Conservation (phyloP, 2,113 vertebrate genomes). For the Oophaga pumilio region DNA sequence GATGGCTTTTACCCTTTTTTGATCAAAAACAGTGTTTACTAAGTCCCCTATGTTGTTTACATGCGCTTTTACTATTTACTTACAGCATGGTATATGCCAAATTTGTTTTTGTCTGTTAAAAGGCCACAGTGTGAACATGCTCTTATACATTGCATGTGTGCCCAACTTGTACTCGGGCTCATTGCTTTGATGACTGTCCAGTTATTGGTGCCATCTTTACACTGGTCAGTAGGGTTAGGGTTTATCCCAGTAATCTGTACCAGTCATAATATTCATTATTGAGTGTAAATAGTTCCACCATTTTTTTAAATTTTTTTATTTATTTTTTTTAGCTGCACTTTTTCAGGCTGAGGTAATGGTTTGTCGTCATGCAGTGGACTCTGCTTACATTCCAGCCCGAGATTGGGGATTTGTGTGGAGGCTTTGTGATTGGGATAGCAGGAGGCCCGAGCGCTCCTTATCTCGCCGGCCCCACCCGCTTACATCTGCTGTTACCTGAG, state of each 20-base stretch:
- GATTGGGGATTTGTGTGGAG: constrained; percentile 10
- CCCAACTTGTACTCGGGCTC: too few relatives aligned
- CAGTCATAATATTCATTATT: too few relatives aligned
- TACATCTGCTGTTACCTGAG: constrained; percentile 19
- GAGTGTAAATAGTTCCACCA: background rate
- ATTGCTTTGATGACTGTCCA: background rate
- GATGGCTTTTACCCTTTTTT: too few relatives aligned
- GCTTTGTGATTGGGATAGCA: background rate
- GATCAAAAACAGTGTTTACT: too few relatives aligned
- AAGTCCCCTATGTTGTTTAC: too few relatives aligned
- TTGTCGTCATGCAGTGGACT: background rate
- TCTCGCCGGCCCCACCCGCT: constrained; percentile 40
- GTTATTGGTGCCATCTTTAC: background rate
- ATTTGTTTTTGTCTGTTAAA: too few relatives aligned
- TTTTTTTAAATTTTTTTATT: background rate
- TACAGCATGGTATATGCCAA: too few relatives aligned
- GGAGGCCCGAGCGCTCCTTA: constrained; percentile 1
- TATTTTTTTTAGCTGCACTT: background rate
- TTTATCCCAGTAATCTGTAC: too few relatives aligned
- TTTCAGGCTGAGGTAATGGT: background rate
- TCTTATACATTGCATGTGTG: too few relatives aligned
- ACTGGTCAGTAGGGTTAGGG: background rate
- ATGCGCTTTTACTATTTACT: too few relatives aligned
- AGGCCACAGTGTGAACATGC: too few relatives aligned
- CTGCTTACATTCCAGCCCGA: constrained; percentile 15